These are phyloP conservation scores for Hylia prasina DNA, from an alignment of 2,113 vertebrate species.

Conservation along the genomic window DNA sequence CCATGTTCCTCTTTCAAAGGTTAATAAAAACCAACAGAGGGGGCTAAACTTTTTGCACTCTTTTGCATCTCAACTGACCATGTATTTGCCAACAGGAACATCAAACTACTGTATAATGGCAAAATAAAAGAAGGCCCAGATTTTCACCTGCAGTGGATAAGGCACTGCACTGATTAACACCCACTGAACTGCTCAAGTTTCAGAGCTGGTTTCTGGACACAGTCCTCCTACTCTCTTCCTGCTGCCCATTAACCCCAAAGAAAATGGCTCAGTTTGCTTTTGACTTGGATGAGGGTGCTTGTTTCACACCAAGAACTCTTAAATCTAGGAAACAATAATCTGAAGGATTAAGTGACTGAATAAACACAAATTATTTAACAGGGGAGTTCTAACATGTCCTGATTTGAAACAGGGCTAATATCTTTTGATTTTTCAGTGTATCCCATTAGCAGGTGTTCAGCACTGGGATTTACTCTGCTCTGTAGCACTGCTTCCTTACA, in stretches of 20 bases:
- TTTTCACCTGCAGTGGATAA: neutral
- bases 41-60: neutral
- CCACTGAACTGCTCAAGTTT: neutral
- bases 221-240: neutral
- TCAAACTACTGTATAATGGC: neutral
- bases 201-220: neutral
- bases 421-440: neutral
- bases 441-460: neutral
- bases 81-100: neutral
- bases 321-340: neutral
- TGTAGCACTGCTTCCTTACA: neutral
- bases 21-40: neutral
- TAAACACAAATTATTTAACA: neutral
- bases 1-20: neutral
- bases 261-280: neutral
- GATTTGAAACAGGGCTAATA: neutral
- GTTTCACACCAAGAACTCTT: neutral
- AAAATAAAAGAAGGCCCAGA: neutral
- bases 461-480: neutral
- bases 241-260: neutral
- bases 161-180: neutral
- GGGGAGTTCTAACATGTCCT: neutral
- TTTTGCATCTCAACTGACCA: neutral
- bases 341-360: neutral
- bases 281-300: neutral